Base-by-base conservation (phyloP, 2,888 invertebrate species). In the Chrysolina haemoptera region DNA sequence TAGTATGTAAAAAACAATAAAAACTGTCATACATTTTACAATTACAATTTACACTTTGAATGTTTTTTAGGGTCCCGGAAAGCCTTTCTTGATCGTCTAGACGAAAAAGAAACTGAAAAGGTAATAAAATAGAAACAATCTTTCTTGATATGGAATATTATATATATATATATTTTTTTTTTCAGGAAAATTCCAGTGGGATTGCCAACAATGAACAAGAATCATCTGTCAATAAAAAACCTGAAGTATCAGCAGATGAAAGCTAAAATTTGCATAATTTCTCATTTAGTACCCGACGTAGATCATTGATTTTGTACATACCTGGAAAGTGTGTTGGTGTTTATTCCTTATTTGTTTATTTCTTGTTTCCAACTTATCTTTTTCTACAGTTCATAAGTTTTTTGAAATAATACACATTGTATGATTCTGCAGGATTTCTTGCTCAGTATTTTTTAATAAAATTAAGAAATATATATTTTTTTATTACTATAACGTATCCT, bases 61-160 rank as follows among this genome's bases (percentile, higher is more conserved):
- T 40, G n/a, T 35, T 76, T 83, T 82, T 74, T 78, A 86, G 86
- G 82, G 74, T 84, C 85, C 22, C 81, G 85, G 53, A 80, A 82
- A 77, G 82, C 85, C 43, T 84, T 85, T 73, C 76, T 84, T 27
- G 84, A 85, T 68, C 77, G 78, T 11, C 63, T 78, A 3, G 75
- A 78, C 35, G 78, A 76, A 62, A 74, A 74, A 14, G 76, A 78
- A 71, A 70, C 76, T 27, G 76, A 80, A 70, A 77, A 78, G 71
- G 75, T 75, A 71, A 43, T 27, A 12, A 46, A 14, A 1, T 14
- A 46, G 35, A 35, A 35, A 35, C 3, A 35, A 35, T 6, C 0
- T 35, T 8, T 35, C 0, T 5, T 27, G 27, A 5, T 3, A 27
- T 48, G 6, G n/a, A 59, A 63, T 22, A 16, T 16, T 18, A 68